phyloP scores from a whole-genome alignment of 2,797 vertebrate species.

The Sebastes trivittatus region DNA sequence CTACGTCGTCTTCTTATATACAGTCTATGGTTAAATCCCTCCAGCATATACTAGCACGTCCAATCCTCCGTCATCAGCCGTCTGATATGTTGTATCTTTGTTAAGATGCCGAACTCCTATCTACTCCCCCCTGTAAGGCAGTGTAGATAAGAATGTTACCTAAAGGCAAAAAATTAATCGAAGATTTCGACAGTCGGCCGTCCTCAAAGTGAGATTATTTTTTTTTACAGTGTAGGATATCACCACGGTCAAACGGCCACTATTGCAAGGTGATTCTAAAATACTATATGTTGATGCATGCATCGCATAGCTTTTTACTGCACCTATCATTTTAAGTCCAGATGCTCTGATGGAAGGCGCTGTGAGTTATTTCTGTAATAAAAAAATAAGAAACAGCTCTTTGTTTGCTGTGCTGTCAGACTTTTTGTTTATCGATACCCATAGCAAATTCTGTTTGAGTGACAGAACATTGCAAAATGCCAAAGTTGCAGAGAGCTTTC shows the following conservation, averaged over 20 bases:
- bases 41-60: neutral
- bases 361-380: slow-evolving; percentile 68
- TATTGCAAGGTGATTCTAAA: slow-evolving; percentile 25
- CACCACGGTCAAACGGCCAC: neutral
- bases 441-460: slow-evolving; percentile 78
- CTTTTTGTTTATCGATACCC: slow-evolving; percentile 77
- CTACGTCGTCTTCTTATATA: too few species aligned
- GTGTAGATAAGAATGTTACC: slow-evolving; percentile 14
- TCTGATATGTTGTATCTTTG: slow-evolving; percentile 18
- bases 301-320: slow-evolving; percentile 8
- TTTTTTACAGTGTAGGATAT: slow-evolving; percentile 13
- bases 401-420: slow-evolving; percentile 70
- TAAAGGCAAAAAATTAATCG: neutral
- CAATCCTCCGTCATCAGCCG: slow-evolving; percentile 14
- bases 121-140: slow-evolving; percentile 5
- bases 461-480: slow-evolving; percentile 82
- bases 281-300: slow-evolving; percentile 22
- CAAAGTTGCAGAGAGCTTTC: slow-evolving; percentile 80
- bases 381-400: slow-evolving; percentile 34
- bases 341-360: slow-evolving; percentile 41
- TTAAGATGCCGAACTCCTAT: slow-evolving; percentile 23
- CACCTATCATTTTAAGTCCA: slow-evolving; percentile 34
- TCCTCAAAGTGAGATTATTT: slow-evolving; percentile 14
- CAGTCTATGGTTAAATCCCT: neutral
- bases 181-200: neutral